Evolutionary conservation across 2,113 vertebrate genomes (phyloP), one percentile per base, ranked within the genome.

Genomic region (Entelurus aequoreus): DNA sequence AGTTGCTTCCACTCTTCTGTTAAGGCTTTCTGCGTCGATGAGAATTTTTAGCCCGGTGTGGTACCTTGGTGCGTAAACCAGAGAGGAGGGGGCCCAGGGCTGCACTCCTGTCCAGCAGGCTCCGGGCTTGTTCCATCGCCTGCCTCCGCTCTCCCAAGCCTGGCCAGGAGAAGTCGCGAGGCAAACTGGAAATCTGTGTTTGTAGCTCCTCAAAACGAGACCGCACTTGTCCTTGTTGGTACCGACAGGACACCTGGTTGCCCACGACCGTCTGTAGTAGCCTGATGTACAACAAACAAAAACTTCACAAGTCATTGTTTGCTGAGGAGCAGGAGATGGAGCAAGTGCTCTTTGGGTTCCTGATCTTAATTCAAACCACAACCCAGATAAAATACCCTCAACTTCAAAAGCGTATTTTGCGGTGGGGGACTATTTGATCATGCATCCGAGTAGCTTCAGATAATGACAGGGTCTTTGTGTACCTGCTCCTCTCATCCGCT

Each of bases 91-190:
- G 81, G 4, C 59, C 77, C 60, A 89, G 21, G 46, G 74, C 72
- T 3, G 72, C 50, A 51, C 52, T 76, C 42, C 65, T 61, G 12
- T 90, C 87, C 67, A 85, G 61, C 52, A 91, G 76, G 60, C 19
- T 48, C 28, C 54, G 71, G 6, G 81, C 79, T 63, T 82, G 75
- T 11, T 92, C 91, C 70, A 76, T 66, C 0, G 76, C 80, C 66
- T 87, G 87, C 19, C 88, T 66, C 6, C 89, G 79, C 69, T 91
- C 90, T 8, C 89, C 90, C 21, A 89, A 80, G 11, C 89, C 90
- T 0, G 91, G 91, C 91, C 91, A 92, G 16, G 88, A 73, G 72
- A 92, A 91, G 50, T 70, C 13, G 0, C 11, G 44, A 0, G 87
- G 88, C 12, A 91, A 78, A 1, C 12, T 46, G 44, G 81, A 77